Evolutionary conservation across 2,888 invertebrate genomes (phyloP), one percentile per base, ranked within the genome.

Genomic region (Steinernema hermaphroditum): DNA sequence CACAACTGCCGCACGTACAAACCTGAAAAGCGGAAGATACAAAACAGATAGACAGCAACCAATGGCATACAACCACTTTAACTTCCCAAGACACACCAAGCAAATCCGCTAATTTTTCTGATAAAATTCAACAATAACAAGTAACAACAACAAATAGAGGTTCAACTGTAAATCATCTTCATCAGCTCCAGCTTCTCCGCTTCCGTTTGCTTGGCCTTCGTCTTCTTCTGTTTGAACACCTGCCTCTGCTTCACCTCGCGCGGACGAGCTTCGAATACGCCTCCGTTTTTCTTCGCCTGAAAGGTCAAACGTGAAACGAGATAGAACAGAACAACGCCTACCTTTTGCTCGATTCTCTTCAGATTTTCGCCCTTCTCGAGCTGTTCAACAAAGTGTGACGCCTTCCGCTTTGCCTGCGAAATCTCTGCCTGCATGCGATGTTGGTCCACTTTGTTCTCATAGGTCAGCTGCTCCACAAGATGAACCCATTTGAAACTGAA

Each of bases 401-500:
- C 92, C 87, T 95, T 94, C 87, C 92, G 92, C 87, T 94, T 94
- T 0, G 94, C 96, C 86, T 94, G 93, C 16, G 93, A 91, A 72
- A 96, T 92, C 89, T 84, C 84, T 22, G 79, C 79, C 32, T 80
- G 77, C 79, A 85, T 77, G 85, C 93, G 91, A 87, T 96, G 94
- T 86, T 92, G 92, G 82, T 92, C 91, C 0, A 93, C 93, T 24
- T 94, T 94, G 87, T 92, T 92, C 87, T 97, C 96, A 87, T 95
- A 96, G 1, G 93, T 93, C 80, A 97, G 89, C 80, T 95, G 90
- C 88, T 97, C 97, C 87, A 93, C 93, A 50, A 98, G 89, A 88
- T 98, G 96, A 34, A 92, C 90, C 97, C 97, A 98, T 88, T 96
- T 96, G 87, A 97, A 97, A 79, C 93, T 91, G 76, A 44, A 87